Base-by-base conservation (phyloP, 2,797 vertebrate species). In the Tarsius wallacei region DNA sequence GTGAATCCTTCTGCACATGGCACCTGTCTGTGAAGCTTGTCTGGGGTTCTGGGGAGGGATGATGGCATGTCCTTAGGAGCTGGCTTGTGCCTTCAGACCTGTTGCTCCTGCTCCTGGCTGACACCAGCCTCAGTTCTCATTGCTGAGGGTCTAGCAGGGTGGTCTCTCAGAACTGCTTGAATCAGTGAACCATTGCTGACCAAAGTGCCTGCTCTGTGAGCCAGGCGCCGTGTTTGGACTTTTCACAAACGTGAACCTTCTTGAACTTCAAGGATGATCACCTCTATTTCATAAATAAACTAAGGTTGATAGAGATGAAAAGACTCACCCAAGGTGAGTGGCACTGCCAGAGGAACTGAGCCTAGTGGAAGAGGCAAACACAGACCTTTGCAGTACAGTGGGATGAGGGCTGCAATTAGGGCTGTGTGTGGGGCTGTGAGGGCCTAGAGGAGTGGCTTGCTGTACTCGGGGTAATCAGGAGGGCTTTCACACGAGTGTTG, bases 1-100 rank as follows among this genome's bases (percentile, higher is more conserved):
- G 99, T 99, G 99, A 99, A 99, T 98, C 98, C 98, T 99, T 99
- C 99, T 99, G 99, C 99, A 99, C 97, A 0, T 73, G 82, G 86
- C 87, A 82, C 96, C 80, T 96, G 97, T 96, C 76, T 96, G 33
- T 93, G 96, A 90, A 66, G 64, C 51, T 84, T 96, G 53, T 97
- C 63, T 97, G 57, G 76, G 68, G 51, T 42, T 64, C n/a, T 47
- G 26, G 84, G 88, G 59, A 51, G 53, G 86, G 74, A 19, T 1
- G 1, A 1, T 8, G 5, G 42, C 47, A 2, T 71, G 8, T 68
- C 42, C 80, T 51, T n/a, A 83, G 87, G 63, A 85, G 63, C 68
- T 3, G 14, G 42, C 49, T 64, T 1, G 5, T 24, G 33, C 66
- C 64, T 93, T 57, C 64, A 73, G 55, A 53, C 33, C 51, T 70